Conservation (phyloP, 2,797 vertebrate genomes). For the Chrysocyon brachyurus region DNA sequence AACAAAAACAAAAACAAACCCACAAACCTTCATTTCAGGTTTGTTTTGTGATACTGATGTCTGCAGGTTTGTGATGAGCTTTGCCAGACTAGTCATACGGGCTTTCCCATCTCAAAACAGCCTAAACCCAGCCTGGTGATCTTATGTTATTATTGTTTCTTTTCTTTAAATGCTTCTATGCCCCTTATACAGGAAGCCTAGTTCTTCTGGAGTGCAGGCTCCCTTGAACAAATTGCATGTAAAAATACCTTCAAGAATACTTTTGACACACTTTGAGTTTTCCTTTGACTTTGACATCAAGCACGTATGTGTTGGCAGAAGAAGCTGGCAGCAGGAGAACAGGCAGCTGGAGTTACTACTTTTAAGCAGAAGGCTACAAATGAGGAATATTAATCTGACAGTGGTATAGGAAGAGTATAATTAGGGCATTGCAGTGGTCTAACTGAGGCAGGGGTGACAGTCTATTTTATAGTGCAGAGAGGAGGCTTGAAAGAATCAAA, state of each 20-base stretch:
- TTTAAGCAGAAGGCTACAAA: conserved; percentile 21
- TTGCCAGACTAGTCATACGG: neutral
- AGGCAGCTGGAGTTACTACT: neutral
- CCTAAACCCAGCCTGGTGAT: neutral
- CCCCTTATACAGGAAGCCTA: neutral
- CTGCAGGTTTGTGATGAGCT: neutral
- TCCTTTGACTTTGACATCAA: conserved; percentile 43
- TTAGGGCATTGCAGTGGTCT: neutral
- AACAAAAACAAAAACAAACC: neutral
- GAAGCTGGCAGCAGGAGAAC: neutral
- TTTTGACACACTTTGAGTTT: neutral
- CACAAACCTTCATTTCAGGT: neutral
- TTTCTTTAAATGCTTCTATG: neutral
- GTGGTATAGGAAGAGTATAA: neutral
- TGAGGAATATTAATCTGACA: neutral
- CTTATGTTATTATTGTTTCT: neutral
- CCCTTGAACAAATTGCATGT: neutral
- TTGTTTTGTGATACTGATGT: neutral
- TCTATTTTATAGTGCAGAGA: neutral
- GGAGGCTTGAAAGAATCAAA: neutral
- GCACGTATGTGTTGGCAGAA: conserved; percentile 1
- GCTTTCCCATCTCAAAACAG: neutral
- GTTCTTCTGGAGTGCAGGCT: neutral
- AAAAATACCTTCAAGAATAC: neutral
- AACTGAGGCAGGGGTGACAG: neutral